Evolutionary conservation across 2,888 invertebrate genomes (phyloP).

Genomic region (Rhaphigaster nebulosa): DNA sequence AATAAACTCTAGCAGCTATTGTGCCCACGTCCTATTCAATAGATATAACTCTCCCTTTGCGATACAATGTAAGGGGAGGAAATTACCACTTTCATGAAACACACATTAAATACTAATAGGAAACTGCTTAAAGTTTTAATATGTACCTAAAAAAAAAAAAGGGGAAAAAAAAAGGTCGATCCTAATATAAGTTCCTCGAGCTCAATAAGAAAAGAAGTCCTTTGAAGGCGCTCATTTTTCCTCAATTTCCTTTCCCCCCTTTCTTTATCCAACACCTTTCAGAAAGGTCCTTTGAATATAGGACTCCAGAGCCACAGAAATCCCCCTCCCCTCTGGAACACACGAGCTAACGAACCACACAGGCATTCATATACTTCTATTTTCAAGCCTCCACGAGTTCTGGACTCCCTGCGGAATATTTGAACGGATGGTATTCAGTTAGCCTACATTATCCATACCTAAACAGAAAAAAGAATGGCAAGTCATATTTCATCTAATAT

Average conservation of each 20-base stretch:
- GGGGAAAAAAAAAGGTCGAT: neutral
- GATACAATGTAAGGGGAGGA: neutral
- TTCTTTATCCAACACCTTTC: constrained; percentile 42
- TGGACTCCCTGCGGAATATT: neutral
- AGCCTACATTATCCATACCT: too few relatives aligned
- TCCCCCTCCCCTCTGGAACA: neutral
- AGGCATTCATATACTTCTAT: constrained; percentile 38
- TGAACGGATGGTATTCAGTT: neutral
- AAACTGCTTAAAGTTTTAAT: constrained; percentile 4
- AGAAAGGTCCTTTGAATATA: constrained; percentile 44
- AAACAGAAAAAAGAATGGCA: too few relatives aligned
- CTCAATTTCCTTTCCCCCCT: constrained; percentile 37
- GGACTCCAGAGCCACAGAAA: constrained; percentile 40
- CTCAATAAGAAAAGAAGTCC: constrained; percentile 38
- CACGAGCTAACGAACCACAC: constrained; percentile 38
- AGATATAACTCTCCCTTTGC: neutral
- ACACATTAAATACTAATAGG: neutral
- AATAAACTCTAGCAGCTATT: neutral
- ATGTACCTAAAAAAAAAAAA: neutral
- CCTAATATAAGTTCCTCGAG: constrained; percentile 20
- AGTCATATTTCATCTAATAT: too few relatives aligned
- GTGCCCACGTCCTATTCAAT: neutral
- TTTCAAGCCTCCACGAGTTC: constrained; percentile 7
- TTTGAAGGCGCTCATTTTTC: constrained; percentile 46
- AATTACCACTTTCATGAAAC: constrained; percentile 13